phyloP scores from a whole-genome alignment of 2,797 vertebrate genomes.

The Hylomyscus alleni region DNA sequence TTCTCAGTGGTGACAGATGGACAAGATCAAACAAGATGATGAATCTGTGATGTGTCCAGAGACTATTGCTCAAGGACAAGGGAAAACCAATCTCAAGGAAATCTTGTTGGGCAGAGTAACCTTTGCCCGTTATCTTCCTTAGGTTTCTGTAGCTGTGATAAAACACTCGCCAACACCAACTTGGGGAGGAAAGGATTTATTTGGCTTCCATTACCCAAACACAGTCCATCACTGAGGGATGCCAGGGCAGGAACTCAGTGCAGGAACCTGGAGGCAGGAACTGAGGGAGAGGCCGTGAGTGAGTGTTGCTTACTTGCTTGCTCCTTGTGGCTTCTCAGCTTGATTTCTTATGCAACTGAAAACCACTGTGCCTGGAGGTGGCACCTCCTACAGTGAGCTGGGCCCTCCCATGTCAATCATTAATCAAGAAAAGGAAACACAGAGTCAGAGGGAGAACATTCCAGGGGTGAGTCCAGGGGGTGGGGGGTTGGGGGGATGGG shows the following conservation, averaged over 20 bases:
- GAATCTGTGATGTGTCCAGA: neutral
- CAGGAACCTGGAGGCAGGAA: too few relatives aligned
- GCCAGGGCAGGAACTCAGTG: neutral
- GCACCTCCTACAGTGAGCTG: neutral
- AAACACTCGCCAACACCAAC: neutral
- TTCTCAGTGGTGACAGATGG: neutral
- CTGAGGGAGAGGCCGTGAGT: neutral
- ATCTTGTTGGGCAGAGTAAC: neutral
- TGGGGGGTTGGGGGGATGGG: too few relatives aligned
- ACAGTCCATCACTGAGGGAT: neutral
- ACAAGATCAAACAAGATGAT: neutral
- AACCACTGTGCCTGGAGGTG: neutral
- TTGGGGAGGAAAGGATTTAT: neutral
- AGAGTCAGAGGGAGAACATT: too few relatives aligned
- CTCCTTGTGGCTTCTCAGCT: neutral
- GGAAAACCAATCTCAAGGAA: neutral
- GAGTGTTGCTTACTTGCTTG: neutral
- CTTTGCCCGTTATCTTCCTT: neutral
- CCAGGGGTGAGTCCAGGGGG: too few relatives aligned
- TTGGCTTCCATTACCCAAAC: neutral
- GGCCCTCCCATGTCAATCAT: neutral
- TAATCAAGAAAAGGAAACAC: too few relatives aligned
- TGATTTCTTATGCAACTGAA: neutral
- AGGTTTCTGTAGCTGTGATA: neutral
- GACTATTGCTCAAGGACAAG: neutral